Base-by-base conservation (phyloP, 2,797 vertebrate species). In the Cyprinella venusta region DNA sequence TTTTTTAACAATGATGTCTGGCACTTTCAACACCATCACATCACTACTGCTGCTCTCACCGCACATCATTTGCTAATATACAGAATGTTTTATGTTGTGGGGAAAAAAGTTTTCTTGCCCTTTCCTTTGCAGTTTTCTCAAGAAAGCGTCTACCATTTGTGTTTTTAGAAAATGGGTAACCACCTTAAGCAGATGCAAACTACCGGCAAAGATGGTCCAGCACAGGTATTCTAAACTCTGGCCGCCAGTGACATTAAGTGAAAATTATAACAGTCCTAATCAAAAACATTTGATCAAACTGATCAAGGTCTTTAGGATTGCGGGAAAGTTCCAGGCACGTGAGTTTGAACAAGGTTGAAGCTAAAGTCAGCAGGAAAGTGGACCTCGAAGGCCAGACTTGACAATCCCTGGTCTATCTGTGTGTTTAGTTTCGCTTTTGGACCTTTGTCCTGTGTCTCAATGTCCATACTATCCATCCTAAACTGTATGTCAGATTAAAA, bases 1-100 rank as follows among this genome's bases (percentile, higher is more conserved):
- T 19, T 83, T 72, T 52, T 21, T 69, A 69, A 19, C 33, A 52
- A 61, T 71, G 19, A 67, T 56, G 10, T 81, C 48, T 78, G 67
- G 67, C 68, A 72, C 48, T 71, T 80, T 19, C 21, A 9, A 50
- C 15, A 63, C 72, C 63, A 24, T 21, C 33, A 26, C 19, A 64
- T 61, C 24, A 30, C 33, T 40, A 10, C 8, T 56, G 42, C 68
- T 81, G 45, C n/a, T 76, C 33, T 30, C 45, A 18, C 5, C 0
- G 18, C 3, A 78, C 36, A 52, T 54, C 16, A 61, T 75, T 76
- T 77, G 12, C 48, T 54, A n/a, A 38, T 9, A 24, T 75, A 38
- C 12, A 38, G 6, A n/a, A 2, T 9, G 13, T 16, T 24, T 56
- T 24, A 8, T 36, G 12, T 56, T 56, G 33, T 15, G 26, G 5